Base-by-base conservation (phyloP, 2,888 invertebrate species). In the Frankliniella fusca region DNA sequence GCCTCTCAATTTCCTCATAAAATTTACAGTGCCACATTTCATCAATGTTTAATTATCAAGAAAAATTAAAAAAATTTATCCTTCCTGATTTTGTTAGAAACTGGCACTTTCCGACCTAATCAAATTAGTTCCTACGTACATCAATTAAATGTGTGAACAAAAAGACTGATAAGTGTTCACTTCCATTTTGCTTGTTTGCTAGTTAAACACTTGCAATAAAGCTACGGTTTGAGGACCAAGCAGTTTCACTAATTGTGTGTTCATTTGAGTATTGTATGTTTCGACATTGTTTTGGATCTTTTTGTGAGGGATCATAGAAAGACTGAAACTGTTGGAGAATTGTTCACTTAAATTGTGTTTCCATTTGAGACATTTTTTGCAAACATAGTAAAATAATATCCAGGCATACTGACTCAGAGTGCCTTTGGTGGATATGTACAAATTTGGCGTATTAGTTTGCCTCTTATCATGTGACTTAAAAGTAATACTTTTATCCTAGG, bases 81-180 rank as follows among this genome's bases (percentile, higher is more conserved):
- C 23, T 76, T 76, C 70, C 27, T 23, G 70, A 0, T 76, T 23
- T 76, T 76, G 27, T 76, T 8, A 23, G 27, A 27, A 11, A 27
- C 12, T 12, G 27, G 23, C 23, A 7, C 70, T 76, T 23, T 23
- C 12, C 10, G 23, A 76, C 27, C 27, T 15, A 61, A 18, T 76
- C 27, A 11, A 23, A 27, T 76, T 27, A 76, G 70, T 76, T 76
- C 70, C 70, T 76, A 76, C 27, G 54, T 38, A 38, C 54, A 76
- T 76, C 27, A 76, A 76, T 18, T 61, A 61, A 61, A 61, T 20
- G 61, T 20, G 70, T 76, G 70, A 23, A 76, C 70, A 76, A 76
- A 76, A 70, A 27, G 70, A 76, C 70, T 76, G 70, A 76, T 76
- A 76, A 76, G 70, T 76, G 70, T 76, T 76, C 70, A 76, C 27